These are phyloP conservation scores for Noctua comes DNA, from an alignment of 2,888 invertebrate genomes.

Conservation along the genomic window DNA sequence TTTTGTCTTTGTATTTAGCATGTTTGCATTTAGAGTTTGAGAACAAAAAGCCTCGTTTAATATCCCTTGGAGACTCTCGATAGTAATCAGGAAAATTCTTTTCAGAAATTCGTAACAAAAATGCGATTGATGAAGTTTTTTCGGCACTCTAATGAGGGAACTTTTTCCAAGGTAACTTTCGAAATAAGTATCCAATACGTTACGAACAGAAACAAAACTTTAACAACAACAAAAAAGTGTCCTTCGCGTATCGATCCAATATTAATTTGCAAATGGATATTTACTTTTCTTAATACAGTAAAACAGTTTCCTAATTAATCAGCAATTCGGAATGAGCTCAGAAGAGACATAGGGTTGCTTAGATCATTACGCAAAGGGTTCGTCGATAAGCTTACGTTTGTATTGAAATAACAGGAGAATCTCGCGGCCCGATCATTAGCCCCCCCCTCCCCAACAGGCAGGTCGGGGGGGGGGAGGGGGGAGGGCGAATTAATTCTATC, in stretches of 20 bases:
- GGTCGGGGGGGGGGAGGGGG: not conserved
- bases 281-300: conserved; percentile 26
- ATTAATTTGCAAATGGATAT: conserved; percentile 42
- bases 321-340: conserved; percentile 33
- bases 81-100: not conserved
- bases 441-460: not conserved
- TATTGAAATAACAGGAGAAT: conserved; percentile 58
- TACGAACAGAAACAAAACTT: conserved; percentile 27
- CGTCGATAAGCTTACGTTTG: conserved; percentile 53
- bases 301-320: conserved; percentile 44
- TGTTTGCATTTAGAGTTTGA: not conserved
- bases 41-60: not conserved
- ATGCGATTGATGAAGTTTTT: conserved; percentile 8
- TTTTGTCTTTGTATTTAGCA: not conserved
- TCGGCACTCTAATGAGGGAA: conserved; percentile 22
- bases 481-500: conserved; percentile 62
- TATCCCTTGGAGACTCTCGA: not conserved
- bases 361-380: conserved; percentile 55
- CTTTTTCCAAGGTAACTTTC: conserved; percentile 15
- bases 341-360: conserved; percentile 45
- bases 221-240: conserved; percentile 4
- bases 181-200: conserved; percentile 14
- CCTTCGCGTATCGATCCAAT: conserved; percentile 31
- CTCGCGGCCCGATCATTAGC: conserved; percentile 53
- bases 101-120: conserved; percentile 1